Conservation (phyloP, 2,888 invertebrate genomes). For the Muscina levida region DNA sequence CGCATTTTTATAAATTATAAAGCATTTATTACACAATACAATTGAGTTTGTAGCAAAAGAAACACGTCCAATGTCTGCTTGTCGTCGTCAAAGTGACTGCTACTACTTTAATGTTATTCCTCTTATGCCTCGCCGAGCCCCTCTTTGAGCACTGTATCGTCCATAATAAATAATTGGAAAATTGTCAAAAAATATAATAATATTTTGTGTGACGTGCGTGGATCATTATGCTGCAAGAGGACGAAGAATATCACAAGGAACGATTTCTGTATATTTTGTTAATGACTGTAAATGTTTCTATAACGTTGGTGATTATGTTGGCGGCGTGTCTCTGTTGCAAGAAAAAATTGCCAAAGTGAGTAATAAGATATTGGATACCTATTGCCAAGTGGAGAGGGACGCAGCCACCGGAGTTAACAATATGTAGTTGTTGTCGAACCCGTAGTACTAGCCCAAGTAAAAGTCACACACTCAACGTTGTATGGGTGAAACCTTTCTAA, state of each 20-base stretch:
- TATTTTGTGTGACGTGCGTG: neutral
- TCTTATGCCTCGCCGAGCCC: too few relatives aligned
- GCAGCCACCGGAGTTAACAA: neutral
- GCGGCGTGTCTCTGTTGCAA: slow-evolving; percentile 88
- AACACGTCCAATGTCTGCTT: slow-evolving; percentile 59
- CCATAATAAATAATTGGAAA: slow-evolving; percentile 43
- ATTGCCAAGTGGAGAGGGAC: neutral
- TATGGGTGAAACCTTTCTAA: slow-evolving; percentile 62
- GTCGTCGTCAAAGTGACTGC: slow-evolving; percentile 23
- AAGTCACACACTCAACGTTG: neutral
- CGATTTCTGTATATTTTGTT: slow-evolving; percentile 71
- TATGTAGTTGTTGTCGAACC: slow-evolving; percentile 31
- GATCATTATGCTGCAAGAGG: slow-evolving; percentile 54
- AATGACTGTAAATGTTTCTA: slow-evolving; percentile 76
- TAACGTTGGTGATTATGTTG: slow-evolving; percentile 81
- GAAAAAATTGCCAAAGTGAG: slow-evolving; percentile 88
- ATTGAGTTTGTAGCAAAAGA: neutral
- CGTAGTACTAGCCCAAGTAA: slow-evolving; percentile 15
- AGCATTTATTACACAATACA: slow-evolving; percentile 24
- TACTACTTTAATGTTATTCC: slow-evolving; percentile 22
- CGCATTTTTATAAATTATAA: slow-evolving; percentile 11
- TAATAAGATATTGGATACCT: slow-evolving; percentile 48
- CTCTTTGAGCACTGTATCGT: slow-evolving; percentile 18
- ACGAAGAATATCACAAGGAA: slow-evolving; percentile 57
- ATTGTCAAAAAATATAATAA: slow-evolving; percentile 3